Percentiles rank a stretch among this genome's conserved stretches.
Conservation (phyloP, 2,888 invertebrate genomes). For the Pristionchus arcanus region DNA sequence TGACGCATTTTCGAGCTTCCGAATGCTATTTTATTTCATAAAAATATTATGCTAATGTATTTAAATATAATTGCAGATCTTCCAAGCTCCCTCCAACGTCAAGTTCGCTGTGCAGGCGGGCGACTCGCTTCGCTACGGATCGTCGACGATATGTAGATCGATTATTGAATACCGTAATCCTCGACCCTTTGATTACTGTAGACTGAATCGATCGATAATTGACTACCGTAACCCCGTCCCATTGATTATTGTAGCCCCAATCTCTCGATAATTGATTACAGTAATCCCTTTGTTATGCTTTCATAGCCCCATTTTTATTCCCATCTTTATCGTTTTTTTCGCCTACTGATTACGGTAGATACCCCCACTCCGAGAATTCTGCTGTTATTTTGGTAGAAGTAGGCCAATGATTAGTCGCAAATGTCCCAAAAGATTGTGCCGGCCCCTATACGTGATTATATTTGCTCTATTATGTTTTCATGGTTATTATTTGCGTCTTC, state of each 20-base stretch:
- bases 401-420: background rate
- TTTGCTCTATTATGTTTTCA: background rate
- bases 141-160: constrained; percentile 57
- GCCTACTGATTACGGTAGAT: background rate
- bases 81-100: constrained; percentile 94
- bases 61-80: constrained; percentile 82
- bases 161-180: constrained; percentile 1
- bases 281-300: background rate
- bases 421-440: background rate
- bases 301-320: no score
- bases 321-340: no score
- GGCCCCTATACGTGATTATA: background rate
- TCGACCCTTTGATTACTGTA: background rate
- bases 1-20: no score
- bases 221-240: background rate
- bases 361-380: background rate
- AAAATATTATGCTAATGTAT: no score
- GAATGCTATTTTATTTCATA: no score
- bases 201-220: background rate
- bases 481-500: background rate
- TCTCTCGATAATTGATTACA: background rate
- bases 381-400: constrained; percentile 12
- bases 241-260: background rate
- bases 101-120: constrained; percentile 86
- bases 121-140: constrained; percentile 81